Evolutionary conservation across 2,888 invertebrate species (phyloP).

Genomic region (Diloba caeruleocephala): DNA sequence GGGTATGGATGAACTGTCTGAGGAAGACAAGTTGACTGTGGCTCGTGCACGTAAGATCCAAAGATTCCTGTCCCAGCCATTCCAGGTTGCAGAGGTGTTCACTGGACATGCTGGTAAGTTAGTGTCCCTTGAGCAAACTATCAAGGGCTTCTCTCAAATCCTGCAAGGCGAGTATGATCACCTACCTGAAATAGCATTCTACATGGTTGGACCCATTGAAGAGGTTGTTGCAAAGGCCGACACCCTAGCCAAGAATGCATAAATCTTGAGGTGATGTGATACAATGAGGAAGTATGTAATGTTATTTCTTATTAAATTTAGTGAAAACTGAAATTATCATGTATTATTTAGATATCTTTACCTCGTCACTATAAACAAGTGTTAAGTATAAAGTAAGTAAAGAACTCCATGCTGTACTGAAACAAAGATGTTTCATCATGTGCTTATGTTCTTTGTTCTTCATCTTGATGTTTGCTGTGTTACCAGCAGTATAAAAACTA

Average conservation of each 20-base stretch:
- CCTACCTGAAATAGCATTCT: slow-evolving; percentile 97
- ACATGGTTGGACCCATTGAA: slow-evolving; percentile 98
- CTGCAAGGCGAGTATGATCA: slow-evolving; percentile 96
- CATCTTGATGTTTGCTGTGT: too few relatives aligned
- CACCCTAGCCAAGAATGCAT: slow-evolving; percentile 90
- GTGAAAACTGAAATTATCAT: too few relatives aligned
- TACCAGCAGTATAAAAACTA: too few relatives aligned
- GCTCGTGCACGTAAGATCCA: slow-evolving; percentile 98
- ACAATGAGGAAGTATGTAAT: too few relatives aligned
- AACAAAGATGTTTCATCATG: too few relatives aligned
- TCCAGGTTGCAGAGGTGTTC: slow-evolving; percentile 97
- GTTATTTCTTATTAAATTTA: too few relatives aligned
- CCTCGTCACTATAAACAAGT: too few relatives aligned
- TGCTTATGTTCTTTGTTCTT: too few relatives aligned
- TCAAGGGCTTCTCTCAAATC: slow-evolving; percentile 96
- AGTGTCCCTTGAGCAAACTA: slow-evolving; percentile 95
- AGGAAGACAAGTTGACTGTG: slow-evolving; percentile 98
- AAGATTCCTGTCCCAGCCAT: slow-evolving; percentile 97
- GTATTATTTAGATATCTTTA: too few relatives aligned
- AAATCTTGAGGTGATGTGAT: too few relatives aligned
- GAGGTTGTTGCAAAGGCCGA: slow-evolving; percentile 92
- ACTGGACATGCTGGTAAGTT: slow-evolving; percentile 97
- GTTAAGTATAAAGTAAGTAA: too few relatives aligned
- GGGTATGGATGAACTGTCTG: slow-evolving; percentile 96
- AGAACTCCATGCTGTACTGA: too few relatives aligned